Base-by-base conservation (phyloP, 2,888 invertebrate genomes). In the Sinotaia quadrata region DNA sequence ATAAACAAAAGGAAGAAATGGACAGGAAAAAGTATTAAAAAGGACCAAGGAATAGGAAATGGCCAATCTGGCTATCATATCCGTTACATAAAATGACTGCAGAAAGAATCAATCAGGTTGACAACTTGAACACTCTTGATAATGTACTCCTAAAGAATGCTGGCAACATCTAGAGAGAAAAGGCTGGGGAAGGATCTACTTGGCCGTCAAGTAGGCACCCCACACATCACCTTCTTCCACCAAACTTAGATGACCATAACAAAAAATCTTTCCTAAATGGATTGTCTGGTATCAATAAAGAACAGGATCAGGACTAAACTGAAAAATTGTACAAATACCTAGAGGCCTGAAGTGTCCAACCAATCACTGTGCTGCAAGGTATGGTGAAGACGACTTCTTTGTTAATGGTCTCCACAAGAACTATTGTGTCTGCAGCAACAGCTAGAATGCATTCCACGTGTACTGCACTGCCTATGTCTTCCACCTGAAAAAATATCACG, bases 321-420 rank as follows among this genome's bases (percentile, higher is more conserved):
- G 8, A 58, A 10, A 41, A 21, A 58, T 21, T 27, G 15, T 41
- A 24, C 21, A 44, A 33, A 15, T 51, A 85, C 91, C 91, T 91
- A 83, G 91, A 91, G 0, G 90, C 90, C 76, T 91, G 91, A 18
- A 91, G 89, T 67, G 91, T 91, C 93, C 93, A 93, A 52, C 93
- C 93, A 49, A 97, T 91, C 67, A 98, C 91, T 12, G 94, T 92
- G 77, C 92, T 92, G 78, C 94, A 94, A 0, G 97, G 95, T 24
- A 95, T 91, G 12, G 94, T 95, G 79, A 96, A 94, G 36, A 97
- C 92, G 51, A 95, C 93, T 85, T 95, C 94, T 56, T 94, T 91
- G 0, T 94, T 92, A 71, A 90, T 91, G 82, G 94, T 94, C 86
- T 97, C 97, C 56, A 97, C 92, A 18, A 97, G 89, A 31, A 96